Percentiles rank a stretch among this genome's conserved stretches.
phyloP scores from a whole-genome alignment of 30 jellyfish, hydroid and myxozoan species.

The Aurelia sp. region DNA sequence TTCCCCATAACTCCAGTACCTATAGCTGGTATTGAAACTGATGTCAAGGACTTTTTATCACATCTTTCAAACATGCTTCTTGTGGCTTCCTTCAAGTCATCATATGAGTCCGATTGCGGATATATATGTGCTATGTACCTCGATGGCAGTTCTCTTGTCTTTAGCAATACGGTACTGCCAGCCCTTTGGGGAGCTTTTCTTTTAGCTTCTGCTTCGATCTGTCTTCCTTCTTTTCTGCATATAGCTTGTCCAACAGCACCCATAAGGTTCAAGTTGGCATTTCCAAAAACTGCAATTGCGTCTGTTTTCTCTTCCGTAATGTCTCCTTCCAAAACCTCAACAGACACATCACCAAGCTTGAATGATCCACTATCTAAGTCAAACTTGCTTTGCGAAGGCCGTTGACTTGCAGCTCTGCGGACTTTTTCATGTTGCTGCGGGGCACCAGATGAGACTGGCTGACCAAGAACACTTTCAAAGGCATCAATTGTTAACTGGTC shows the following conservation, averaged over 20 bases:
- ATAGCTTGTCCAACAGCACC: slow-evolving; percentile 67
- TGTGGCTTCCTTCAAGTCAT: slow-evolving; percentile 21
- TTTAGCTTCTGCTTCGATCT: background rate
- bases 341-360: slow-evolving; percentile 24
- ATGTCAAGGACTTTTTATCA: background rate
- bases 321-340: slow-evolving; percentile 38
- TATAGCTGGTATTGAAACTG: slow-evolving; percentile 60
- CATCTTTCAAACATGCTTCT: slow-evolving; percentile 26
- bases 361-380: slow-evolving; percentile 7
- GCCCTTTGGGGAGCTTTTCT: slow-evolving; percentile 5
- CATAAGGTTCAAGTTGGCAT: background rate
- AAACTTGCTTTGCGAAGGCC: background rate
- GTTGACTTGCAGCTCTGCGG: slow-evolving; percentile 22
- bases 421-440: background rate
- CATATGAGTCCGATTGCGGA: slow-evolving; percentile 22
- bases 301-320: slow-evolving; percentile 46
- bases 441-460: background rate
- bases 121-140: slow-evolving; percentile 35
- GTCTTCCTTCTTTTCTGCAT: slow-evolving; percentile 14
- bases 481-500: slow-evolving; percentile 38
- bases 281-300: slow-evolving; percentile 61
- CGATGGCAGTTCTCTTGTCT: slow-evolving; percentile 31
- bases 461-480: background rate
- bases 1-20: slow-evolving; percentile 62
- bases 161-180: slow-evolving; percentile 38